phyloP scores from a whole-genome alignment of 2,888 invertebrate species.

The Nasonia oneida region DNA sequence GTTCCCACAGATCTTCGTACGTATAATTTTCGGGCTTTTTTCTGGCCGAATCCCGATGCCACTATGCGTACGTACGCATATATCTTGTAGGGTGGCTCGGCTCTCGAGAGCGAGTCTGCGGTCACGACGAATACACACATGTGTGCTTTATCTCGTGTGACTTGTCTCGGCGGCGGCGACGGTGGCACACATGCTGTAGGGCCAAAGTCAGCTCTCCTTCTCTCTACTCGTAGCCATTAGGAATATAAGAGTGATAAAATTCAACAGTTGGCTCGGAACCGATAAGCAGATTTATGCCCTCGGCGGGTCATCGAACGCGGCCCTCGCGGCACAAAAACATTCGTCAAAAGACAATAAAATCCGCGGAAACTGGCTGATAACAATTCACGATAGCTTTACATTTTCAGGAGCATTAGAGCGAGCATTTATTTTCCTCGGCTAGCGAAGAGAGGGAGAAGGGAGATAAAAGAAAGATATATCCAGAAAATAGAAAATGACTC shows the following conservation, averaged over 20 bases:
- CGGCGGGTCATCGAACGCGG: neutral
- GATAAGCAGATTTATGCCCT: neutral
- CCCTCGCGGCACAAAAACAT: neutral
- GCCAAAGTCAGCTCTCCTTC: neutral
- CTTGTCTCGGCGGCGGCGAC: slow-evolving; percentile 36
- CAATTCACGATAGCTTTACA: slow-evolving; percentile 35
- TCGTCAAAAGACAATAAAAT: slow-evolving; percentile 34
- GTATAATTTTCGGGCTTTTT: slow-evolving; percentile 65
- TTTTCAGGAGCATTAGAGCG: slow-evolving; percentile 36
- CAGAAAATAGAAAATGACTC: slow-evolving; percentile 39
- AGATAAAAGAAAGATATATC: slow-evolving; percentile 44
- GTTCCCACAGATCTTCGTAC: slow-evolving; percentile 63
- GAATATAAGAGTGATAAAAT: slow-evolving; percentile 70
- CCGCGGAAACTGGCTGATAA: slow-evolving; percentile 26
- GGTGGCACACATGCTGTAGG: slow-evolving; percentile 44
- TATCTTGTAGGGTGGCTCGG: slow-evolving; percentile 38
- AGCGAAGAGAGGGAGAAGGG: neutral
- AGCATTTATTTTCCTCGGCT: slow-evolving; percentile 32
- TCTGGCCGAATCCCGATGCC: slow-evolving; percentile 33
- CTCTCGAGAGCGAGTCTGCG: slow-evolving; percentile 8
- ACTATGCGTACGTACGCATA: slow-evolving; percentile 60
- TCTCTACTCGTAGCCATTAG: neutral
- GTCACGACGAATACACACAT: slow-evolving; percentile 37
- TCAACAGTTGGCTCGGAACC: slow-evolving; percentile 75
- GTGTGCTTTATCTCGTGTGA: slow-evolving; percentile 59